phyloP scores from a whole-genome alignment of 1,140 invertebrate genomes.

The Diachasma alloeum region DNA sequence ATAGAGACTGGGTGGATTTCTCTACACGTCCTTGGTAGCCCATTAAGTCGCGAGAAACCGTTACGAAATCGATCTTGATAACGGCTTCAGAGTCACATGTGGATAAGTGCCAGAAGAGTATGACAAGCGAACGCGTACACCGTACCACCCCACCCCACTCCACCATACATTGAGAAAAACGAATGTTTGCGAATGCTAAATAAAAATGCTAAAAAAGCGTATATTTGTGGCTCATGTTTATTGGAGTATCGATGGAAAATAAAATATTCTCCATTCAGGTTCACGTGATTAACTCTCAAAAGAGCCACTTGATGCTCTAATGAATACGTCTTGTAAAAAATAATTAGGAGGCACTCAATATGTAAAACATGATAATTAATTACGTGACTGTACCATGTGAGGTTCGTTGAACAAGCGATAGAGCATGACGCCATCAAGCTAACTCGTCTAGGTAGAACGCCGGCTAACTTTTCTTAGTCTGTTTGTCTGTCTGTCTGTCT shows the following conservation, averaged over 20 bases:
- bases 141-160: no score
- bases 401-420: slow-evolving; percentile 44
- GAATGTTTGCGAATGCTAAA: not conserved
- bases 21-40: slow-evolving; percentile 15
- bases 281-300: not conserved
- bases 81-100: slow-evolving; percentile 10
- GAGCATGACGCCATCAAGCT: slow-evolving; percentile 53
- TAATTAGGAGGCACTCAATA: slow-evolving; percentile 18
- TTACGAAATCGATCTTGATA: slow-evolving; percentile 29
- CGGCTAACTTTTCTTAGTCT: not conserved
- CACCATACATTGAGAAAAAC: not conserved
- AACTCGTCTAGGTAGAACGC: slow-evolving; percentile 35
- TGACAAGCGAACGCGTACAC: not conserved
- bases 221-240: no score
- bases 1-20: not conserved
- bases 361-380: slow-evolving; percentile 25
- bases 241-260: no score
- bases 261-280: no score
- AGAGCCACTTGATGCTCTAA: not conserved
- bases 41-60: slow-evolving; percentile 26
- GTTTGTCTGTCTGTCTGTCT: no score
- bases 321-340: slow-evolving; percentile 7
- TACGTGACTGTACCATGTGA: slow-evolving; percentile 22
- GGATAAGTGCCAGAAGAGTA: not conserved
- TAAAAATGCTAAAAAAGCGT: not conserved